Percentiles rank a stretch among this genome's conserved stretches.
phyloP scores from a whole-genome alignment of 2,797 vertebrate species.

The Microctenopoma lineatum region DNA sequence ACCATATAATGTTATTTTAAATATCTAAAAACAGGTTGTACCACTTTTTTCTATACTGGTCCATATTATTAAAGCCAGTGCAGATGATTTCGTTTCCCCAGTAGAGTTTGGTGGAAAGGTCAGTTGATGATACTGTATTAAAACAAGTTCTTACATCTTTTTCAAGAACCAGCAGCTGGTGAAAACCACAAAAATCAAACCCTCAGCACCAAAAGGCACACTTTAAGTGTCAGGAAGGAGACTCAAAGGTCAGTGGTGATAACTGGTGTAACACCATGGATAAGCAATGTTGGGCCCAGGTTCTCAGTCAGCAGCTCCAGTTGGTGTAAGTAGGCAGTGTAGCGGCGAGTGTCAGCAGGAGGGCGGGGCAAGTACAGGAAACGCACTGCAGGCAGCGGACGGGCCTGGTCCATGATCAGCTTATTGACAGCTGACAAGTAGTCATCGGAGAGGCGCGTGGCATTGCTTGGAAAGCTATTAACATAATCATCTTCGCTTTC shows the following conservation, averaged over 20 bases:
- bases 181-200: not conserved
- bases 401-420: slow-evolving; percentile 85
- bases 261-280: slow-evolving; percentile 91
- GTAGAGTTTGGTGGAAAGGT: not conserved
- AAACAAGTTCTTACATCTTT: slow-evolving; percentile 1
- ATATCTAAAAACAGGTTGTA: not conserved
- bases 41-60: not conserved
- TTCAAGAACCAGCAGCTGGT: not conserved
- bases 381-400: slow-evolving; percentile 82
- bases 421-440: slow-evolving; percentile 88
- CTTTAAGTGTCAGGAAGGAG: slow-evolving; percentile 34
- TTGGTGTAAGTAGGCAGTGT: slow-evolving; percentile 86
- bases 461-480: slow-evolving; percentile 86
- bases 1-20: not conserved
- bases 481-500: slow-evolving; percentile 59
- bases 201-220: not conserved
- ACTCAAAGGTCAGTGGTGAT: slow-evolving; percentile 92
- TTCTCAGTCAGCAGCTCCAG: slow-evolving; percentile 88
- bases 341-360: slow-evolving; percentile 87
- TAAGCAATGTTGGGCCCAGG: slow-evolving; percentile 91
- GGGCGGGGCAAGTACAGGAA: slow-evolving; percentile 92
- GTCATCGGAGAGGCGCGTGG: slow-evolving; percentile 85
- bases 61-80: slow-evolving; percentile 7
- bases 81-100: not conserved
- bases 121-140: not conserved